phyloP scores from a whole-genome alignment of 2,113 vertebrate genomes.

The Psettodes erumei region DNA sequence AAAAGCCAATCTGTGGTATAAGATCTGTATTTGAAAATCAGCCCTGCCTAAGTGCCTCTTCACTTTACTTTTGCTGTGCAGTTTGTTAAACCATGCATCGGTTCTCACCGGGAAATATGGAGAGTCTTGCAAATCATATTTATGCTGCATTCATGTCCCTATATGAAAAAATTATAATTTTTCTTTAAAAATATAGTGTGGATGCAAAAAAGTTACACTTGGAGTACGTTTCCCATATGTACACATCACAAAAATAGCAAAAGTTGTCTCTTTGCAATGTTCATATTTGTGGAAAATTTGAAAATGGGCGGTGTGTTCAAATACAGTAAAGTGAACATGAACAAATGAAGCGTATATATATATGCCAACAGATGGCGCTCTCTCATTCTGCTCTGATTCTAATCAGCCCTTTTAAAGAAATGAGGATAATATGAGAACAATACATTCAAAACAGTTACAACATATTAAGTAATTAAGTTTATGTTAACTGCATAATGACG shows the following conservation, averaged over 20 bases:
- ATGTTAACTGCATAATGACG: neutral
- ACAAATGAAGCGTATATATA: neutral
- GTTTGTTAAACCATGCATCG: constrained; percentile 8
- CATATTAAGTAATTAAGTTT: neutral
- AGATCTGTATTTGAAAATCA: constrained; percentile 11
- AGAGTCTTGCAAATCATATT: neutral
- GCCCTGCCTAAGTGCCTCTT: neutral
- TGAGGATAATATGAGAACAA: neutral
- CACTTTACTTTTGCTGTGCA: neutral
- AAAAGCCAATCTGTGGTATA: constrained; percentile 90
- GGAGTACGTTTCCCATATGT: neutral
- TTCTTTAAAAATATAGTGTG: neutral
- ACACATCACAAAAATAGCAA: constrained; percentile 1
- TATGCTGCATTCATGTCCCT: neutral
- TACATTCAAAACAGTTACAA: neutral
- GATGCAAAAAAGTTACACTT: neutral
- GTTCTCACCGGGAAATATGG: constrained; percentile 4
- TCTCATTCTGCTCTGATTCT: too few relatives aligned
- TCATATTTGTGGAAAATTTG: neutral
- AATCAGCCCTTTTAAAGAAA: neutral
- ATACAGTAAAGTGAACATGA: constrained; percentile 24
- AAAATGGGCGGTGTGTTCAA: neutral
- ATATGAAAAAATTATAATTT: constrained; percentile 3
- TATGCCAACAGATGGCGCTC: constrained; percentile 30
- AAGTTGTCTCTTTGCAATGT: neutral